Conservation (phyloP, 2,888 invertebrate genomes). For the Tetragonisca angustula region DNA sequence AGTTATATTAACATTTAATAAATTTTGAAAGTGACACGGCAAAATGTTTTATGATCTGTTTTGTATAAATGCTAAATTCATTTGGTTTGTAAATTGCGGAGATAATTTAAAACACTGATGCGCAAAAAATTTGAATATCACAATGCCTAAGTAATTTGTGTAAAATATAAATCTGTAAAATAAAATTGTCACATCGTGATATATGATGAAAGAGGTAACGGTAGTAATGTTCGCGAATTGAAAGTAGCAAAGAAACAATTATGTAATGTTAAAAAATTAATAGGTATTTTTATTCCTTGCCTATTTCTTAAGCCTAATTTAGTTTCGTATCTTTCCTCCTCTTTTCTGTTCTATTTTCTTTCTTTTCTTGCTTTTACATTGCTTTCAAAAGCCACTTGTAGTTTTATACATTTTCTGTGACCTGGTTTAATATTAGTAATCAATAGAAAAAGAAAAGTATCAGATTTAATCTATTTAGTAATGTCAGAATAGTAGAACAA, state of each 20-base stretch:
- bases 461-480: conserved; percentile 76
- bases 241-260: conserved; percentile 52
- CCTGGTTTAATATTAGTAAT: conserved; percentile 78
- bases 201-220: conserved; percentile 53
- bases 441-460: conserved; percentile 63
- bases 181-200: conserved; percentile 66
- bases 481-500: conserved; percentile 69
- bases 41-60: conserved; percentile 43
- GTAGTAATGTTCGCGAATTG: conserved; percentile 47
- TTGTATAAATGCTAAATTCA: conserved; percentile 66
- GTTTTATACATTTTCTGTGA: conserved; percentile 77
- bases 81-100: conserved; percentile 71
- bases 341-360: conserved; percentile 19
- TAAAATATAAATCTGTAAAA: conserved; percentile 74
- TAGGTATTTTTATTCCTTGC: conserved; percentile 63
- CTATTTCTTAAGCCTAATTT: conserved; percentile 53
- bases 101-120: conserved; percentile 55
- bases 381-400: conserved; percentile 57
- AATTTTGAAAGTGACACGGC: conserved; percentile 39
- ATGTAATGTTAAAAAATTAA: conserved; percentile 51
- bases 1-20: conserved; percentile 42
- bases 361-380: conserved; percentile 37
- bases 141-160: conserved; percentile 79
- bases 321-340: conserved; percentile 36
- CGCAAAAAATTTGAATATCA: conserved; percentile 68